Conservation (phyloP, 2,113 vertebrate genomes). For the Salvelinus sp. region DNA sequence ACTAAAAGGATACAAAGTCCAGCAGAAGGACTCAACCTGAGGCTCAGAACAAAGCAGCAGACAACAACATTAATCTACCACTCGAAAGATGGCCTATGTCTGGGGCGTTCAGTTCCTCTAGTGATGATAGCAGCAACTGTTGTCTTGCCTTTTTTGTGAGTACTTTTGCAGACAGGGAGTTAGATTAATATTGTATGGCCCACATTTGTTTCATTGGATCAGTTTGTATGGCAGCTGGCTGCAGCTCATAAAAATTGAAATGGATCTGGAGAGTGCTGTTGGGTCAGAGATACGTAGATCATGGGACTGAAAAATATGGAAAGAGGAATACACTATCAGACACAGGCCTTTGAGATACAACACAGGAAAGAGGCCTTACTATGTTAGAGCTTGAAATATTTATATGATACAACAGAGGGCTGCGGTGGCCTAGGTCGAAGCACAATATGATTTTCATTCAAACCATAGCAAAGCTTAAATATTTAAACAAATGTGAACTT, state of each 20-base stretch:
- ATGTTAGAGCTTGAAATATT: conserved; percentile 62
- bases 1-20: conserved; percentile 4
- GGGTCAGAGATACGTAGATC: conserved; percentile 43
- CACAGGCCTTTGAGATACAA: conserved; percentile 40
- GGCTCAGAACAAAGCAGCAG: conserved; percentile 11
- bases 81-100: not conserved
- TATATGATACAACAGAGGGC: conserved; percentile 60
- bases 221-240: conserved; percentile 51
- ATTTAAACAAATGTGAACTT: conserved; percentile 39
- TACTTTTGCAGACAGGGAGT: conserved; percentile 16
- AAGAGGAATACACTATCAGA: conserved; percentile 54
- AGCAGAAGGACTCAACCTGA: conserved; percentile 13
- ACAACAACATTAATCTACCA: not conserved
- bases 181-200: conserved; percentile 59
- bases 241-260: conserved; percentile 31
- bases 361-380: conserved; percentile 45
- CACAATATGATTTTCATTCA: conserved; percentile 45
- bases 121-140: conserved; percentile 25
- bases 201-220: conserved; percentile 57
- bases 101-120: conserved; percentile 11
- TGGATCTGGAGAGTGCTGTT: conserved; percentile 32
- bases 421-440: conserved; percentile 44
- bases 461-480: conserved; percentile 49
- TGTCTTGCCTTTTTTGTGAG: conserved; percentile 25
- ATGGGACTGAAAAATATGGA: conserved; percentile 38